A percentile compares a stretch with the other conserved stretches of the same genome.
These are phyloP conservation scores for Poeciliopsis turneri DNA, from an alignment of 2,797 vertebrate genomes.

Conservation along the genomic window DNA sequence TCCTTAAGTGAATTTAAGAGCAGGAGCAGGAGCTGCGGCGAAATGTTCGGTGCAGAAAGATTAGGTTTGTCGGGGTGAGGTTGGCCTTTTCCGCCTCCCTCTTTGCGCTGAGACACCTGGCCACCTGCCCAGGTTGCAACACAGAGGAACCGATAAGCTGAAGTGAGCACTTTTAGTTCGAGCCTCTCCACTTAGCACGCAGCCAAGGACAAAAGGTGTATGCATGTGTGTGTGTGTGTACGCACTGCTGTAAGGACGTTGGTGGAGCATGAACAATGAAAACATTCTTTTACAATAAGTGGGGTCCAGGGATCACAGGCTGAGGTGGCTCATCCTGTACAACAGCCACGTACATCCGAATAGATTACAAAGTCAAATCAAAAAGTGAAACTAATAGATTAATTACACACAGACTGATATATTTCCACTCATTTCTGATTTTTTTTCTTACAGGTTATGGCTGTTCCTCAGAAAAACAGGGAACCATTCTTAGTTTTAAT, in stretches of 20 bases:
- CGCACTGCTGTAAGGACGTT: slow-evolving; percentile 16
- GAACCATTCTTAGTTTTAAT: neutral
- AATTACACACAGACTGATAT: neutral
- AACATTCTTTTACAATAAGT: slow-evolving; percentile 42
- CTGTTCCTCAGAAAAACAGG: neutral
- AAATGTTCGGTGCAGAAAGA: slow-evolving; percentile 47
- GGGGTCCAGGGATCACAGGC: slow-evolving; percentile 28
- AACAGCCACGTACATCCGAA: slow-evolving; percentile 17
- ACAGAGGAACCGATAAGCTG: slow-evolving; percentile 67
- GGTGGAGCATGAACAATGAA: slow-evolving; percentile 24
- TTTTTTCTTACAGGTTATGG: neutral
- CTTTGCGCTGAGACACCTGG: slow-evolving; percentile 58
- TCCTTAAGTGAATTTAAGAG: slow-evolving; percentile 53
- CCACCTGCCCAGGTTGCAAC: slow-evolving; percentile 64
- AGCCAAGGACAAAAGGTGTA: slow-evolving; percentile 72
- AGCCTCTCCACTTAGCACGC: slow-evolving; percentile 63
- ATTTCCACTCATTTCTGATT: neutral
- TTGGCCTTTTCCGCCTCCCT: slow-evolving; percentile 22
- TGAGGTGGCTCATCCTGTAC: slow-evolving; percentile 23
- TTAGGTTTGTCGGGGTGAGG: slow-evolving; percentile 39
- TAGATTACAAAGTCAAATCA: neutral
- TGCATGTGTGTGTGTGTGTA: slow-evolving; percentile 17
- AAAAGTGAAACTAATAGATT: neutral
- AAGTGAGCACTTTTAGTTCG: slow-evolving; percentile 72
- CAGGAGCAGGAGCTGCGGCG: slow-evolving; percentile 29